Evolutionary conservation across 1,140 invertebrate genomes (phyloP), one percentile per base, ranked within the genome.

Genomic region (Drosophila obscura): DNA sequence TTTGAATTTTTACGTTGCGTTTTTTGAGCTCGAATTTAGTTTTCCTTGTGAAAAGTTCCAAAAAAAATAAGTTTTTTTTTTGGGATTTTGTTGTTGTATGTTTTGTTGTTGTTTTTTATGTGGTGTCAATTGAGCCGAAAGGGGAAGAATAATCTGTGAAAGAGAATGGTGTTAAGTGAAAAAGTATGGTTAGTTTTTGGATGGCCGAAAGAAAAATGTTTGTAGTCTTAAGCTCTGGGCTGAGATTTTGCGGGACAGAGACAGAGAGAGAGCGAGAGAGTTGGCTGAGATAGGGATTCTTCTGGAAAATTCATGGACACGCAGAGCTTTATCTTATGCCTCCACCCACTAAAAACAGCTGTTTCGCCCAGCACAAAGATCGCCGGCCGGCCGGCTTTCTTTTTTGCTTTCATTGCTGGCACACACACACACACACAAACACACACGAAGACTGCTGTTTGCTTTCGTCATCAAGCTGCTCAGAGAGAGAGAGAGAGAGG

Each of bases 41-140:
- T 58, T 56, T 46, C 41, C 53, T 78, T 67, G 19, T 31, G 15
- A 59, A 28, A 62, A 41, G 41, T 45, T 63, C 64, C 55, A 45
- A 57, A 57, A 45, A 55, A 43, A 57, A 22, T 16, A 13, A 24
- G 43, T 26, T 35, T 66, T 49, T 24, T 41, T 46, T 45, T 51
- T 52, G 35, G 46, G 41, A 15, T 19, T 64, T 48, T 56, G 6
- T 39, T 46, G 45, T 50, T 44, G n/a, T 16, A 15, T 56, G 45
- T 57, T 44, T 53, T 72, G 26, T 64, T 77, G 35, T 13, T 65
- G 58, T 57, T 80, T 60, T 45, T 13, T 39, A 13, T 39, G 11
- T 39, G 67, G 78, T 78, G 64, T 87, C 78, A 78, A 85, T 84
- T 82, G 80, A 78, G 78, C 78, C 82, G 82, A 87, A 87, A 63